Conservation (phyloP, 2,113 vertebrate genomes). For the Psophia crepitans region DNA sequence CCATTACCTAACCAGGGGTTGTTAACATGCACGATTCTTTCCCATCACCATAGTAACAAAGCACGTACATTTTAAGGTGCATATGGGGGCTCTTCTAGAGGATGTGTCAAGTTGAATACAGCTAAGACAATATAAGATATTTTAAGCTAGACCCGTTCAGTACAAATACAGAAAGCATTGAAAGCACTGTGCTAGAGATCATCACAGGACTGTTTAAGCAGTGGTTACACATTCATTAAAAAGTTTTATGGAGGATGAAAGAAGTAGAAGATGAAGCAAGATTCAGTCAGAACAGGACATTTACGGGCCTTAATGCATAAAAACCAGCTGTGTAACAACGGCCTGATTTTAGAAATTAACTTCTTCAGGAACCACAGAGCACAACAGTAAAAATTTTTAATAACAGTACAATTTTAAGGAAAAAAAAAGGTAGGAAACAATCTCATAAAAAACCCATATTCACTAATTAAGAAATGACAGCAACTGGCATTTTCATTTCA, state of each 20-base stretch:
- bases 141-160: slow-evolving; percentile 18
- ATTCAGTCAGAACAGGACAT: background rate
- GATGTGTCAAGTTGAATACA: slow-evolving; percentile 47
- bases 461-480: background rate
- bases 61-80: slow-evolving; percentile 53
- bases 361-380: background rate
- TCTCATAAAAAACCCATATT: background rate
- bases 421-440: background rate
- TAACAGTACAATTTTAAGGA: background rate
- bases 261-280: background rate
- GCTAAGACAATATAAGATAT: slow-evolving; percentile 27
- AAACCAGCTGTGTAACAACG: background rate
- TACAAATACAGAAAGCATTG: background rate
- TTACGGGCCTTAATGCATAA: background rate
- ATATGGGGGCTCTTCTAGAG: slow-evolving; percentile 38
- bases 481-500: background rate
- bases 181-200: background rate
- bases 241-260: background rate
- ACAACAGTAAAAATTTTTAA: background rate
- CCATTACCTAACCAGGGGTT: background rate
- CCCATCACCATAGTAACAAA: slow-evolving; percentile 67
- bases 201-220: background rate
- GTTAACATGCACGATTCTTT: slow-evolving; percentile 50
- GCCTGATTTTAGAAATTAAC: background rate
- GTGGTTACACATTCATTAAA: background rate